phyloP scores from a whole-genome alignment of 2,113 vertebrate genomes.

The Poeciliopsis occidentalis region DNA sequence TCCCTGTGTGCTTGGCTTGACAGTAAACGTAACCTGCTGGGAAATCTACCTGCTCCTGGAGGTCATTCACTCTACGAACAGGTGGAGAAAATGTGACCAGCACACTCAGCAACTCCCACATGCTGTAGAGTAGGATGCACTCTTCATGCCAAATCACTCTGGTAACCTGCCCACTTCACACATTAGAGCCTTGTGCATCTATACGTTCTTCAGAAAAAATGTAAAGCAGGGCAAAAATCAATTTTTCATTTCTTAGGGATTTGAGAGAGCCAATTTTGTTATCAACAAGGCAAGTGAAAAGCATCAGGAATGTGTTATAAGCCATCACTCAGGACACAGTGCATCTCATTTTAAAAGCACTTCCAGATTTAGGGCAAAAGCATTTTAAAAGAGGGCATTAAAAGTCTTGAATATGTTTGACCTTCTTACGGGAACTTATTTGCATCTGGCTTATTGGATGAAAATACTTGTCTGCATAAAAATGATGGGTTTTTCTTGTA shows the following conservation, averaged over 20 bases:
- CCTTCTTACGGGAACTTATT: too few relatives aligned
- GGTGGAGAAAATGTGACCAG: conserved; percentile 62
- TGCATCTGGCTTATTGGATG: too few relatives aligned
- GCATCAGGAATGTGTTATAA: conserved; percentile 2
- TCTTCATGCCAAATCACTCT: conserved; percentile 59
- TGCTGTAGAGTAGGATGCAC: conserved; percentile 47
- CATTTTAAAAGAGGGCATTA: conserved; percentile 26
- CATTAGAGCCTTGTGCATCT: too few relatives aligned
- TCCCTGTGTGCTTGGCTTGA: conserved; percentile 43
- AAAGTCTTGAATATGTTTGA: conserved; percentile 60
- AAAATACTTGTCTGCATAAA: too few relatives aligned
- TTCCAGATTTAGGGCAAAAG: conserved; percentile 38
- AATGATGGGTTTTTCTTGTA: too few relatives aligned
- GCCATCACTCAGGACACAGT: conserved; percentile 13
- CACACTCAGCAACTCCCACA: conserved; percentile 61
- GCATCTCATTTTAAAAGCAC: conserved; percentile 22
- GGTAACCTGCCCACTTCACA: conserved; percentile 61
- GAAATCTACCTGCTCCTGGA: conserved; percentile 60
- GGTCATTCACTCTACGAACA: conserved; percentile 70
- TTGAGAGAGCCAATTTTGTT: background rate
- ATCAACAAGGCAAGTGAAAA: conserved; percentile 15
- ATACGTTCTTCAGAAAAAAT: too few relatives aligned
- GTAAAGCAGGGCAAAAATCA: too few relatives aligned
- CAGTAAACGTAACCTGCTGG: conserved; percentile 38
- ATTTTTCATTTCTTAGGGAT: conserved; percentile 1